Percentiles rank a stretch among this genome's conserved stretches.
phyloP scores from a whole-genome alignment of 2,888 invertebrate species.

The Deilephila porcellus region DNA sequence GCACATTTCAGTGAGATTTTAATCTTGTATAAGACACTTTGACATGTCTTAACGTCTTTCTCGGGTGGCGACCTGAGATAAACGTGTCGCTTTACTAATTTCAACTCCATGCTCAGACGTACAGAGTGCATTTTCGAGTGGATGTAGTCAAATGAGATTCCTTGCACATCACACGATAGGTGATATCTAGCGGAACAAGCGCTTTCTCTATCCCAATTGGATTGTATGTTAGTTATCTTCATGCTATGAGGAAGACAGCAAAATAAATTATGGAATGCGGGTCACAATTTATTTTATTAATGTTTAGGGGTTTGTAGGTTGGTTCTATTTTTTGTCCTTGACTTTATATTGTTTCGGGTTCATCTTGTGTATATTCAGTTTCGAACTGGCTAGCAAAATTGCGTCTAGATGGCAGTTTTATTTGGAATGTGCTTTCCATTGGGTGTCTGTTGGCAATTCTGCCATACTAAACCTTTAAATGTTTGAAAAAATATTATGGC shows the following conservation, averaged over 20 bases:
- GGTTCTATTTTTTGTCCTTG: too few species aligned
- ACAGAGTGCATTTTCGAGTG: conserved; percentile 11
- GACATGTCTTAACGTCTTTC: conserved; percentile 24
- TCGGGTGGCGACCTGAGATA: conserved; percentile 20
- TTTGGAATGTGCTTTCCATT: too few species aligned
- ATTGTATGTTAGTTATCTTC: conserved; percentile 18
- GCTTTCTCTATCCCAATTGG: conserved; percentile 21
- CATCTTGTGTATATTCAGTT: too few species aligned
- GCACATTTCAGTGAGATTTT: conserved; percentile 25
- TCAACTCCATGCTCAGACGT: neutral
- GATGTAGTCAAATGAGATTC: conserved; percentile 16
- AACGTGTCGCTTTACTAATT: conserved; percentile 9
- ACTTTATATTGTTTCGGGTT: too few species aligned
- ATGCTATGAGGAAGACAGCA: neutral
- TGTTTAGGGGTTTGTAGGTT: neutral
- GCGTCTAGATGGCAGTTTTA: too few species aligned
- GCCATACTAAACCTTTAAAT: too few species aligned
- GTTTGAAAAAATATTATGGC: too few species aligned
- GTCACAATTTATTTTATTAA: neutral
- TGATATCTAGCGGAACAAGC: conserved; percentile 20
- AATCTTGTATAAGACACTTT: conserved; percentile 26
- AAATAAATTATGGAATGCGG: neutral
- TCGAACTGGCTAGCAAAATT: too few species aligned
- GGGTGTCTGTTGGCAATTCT: too few species aligned
- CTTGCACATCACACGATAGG: conserved; percentile 24